A percentile compares a stretch with the other conserved stretches of the same genome.
These are phyloP conservation scores for Melanargia galathea DNA, from an alignment of 2,888 invertebrate species.

Conservation along the genomic window DNA sequence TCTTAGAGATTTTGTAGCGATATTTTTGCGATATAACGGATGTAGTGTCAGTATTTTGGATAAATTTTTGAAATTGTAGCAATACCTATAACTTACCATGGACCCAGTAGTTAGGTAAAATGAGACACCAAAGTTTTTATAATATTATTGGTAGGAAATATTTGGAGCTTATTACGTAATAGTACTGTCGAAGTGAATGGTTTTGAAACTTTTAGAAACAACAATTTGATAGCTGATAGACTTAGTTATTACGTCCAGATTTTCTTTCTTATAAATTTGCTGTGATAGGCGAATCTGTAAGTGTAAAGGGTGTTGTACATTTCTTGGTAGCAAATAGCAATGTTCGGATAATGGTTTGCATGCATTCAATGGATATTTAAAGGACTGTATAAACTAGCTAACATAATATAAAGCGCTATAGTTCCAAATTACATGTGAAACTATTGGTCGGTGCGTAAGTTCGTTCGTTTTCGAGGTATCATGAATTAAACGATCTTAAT, in stretches of 20 bases:
- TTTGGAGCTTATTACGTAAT: conserved; percentile 63
- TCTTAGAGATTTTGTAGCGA: conserved; percentile 69
- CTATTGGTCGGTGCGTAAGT: neutral
- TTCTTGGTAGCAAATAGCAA: neutral
- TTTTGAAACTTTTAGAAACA: conserved; percentile 29
- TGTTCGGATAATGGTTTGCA: conserved; percentile 6
- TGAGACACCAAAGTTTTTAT: conserved; percentile 73
- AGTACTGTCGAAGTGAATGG: conserved; percentile 11
- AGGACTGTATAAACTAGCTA: neutral
- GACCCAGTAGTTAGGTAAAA: conserved; percentile 75
- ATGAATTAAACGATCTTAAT: no score
- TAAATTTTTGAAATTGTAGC: conserved; percentile 64
- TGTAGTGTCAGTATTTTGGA: conserved; percentile 78
- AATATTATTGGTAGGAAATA: conserved; percentile 57
- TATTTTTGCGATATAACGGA: conserved; percentile 68
- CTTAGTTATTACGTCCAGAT: conserved; percentile 69
- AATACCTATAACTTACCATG: conserved; percentile 57
- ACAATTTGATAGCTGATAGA: conserved; percentile 51
- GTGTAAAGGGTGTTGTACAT: conserved; percentile 12
- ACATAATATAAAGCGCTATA: no score
- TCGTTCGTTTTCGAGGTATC: neutral
- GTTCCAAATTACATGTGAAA: neutral
- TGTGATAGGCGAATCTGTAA: conserved; percentile 14
- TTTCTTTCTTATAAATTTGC: conserved; percentile 29
- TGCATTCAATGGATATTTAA: neutral